Percentiles rank a stretch among this genome's conserved stretches.
Evolutionary conservation across 2,113 vertebrate genomes (phyloP).

Genomic region (Typhlomys cinereus): DNA sequence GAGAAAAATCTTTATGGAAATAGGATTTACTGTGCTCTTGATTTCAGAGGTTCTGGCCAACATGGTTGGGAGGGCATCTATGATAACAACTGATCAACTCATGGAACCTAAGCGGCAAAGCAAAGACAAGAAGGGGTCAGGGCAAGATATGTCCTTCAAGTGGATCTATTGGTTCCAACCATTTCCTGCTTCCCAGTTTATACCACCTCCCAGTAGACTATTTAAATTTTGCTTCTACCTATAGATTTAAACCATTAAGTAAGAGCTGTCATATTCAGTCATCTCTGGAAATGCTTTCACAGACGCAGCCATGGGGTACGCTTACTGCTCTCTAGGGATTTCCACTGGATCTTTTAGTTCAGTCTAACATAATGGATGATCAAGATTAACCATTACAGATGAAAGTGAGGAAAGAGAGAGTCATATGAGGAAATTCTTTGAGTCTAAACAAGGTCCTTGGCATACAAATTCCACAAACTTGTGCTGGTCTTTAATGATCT

Average conservation of each 20-base stretch:
- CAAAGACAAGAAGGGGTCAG: neutral
- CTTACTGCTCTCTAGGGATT: neutral
- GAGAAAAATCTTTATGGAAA: neutral
- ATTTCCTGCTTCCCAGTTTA: neutral
- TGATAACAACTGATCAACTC: neutral
- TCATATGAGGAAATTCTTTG: neutral
- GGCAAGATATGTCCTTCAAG: neutral
- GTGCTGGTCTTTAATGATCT: neutral
- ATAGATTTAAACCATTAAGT: neutral
- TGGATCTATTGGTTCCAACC: neutral
- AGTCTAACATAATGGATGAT: neutral
- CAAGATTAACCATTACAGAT: neutral
- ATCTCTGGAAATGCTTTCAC: neutral
- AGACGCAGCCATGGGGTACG: neutral
- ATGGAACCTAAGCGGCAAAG: neutral
- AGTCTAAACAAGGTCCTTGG: neutral
- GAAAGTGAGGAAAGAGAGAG: neutral
- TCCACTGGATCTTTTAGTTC: neutral
- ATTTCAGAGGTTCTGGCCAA: neutral
- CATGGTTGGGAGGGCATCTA: neutral
- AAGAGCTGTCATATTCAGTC: neutral
- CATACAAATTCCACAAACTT: neutral
- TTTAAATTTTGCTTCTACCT: neutral
- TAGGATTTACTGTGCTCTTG: neutral
- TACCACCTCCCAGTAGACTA: neutral